Base-by-base conservation (phyloP, 2,888 invertebrate species). In the Gymnosoma rotundatum region DNA sequence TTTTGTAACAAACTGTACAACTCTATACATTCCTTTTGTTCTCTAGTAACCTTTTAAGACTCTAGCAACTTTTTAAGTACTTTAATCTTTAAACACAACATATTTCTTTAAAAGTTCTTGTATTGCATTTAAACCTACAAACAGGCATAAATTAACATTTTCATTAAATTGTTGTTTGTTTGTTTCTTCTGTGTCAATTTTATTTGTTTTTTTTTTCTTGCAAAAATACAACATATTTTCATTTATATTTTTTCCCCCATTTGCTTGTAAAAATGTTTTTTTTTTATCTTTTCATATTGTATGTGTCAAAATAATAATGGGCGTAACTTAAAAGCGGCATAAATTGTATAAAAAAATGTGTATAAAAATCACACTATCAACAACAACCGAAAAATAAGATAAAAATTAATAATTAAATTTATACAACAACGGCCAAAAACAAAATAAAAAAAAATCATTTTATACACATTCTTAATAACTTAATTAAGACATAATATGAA, bases 261-360 rank as follows among this genome's bases (percentile, higher is more conserved):
- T 42, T 42, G 38, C 7, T 25, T 25, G 25, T 25, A 25, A 32
- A 48, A 48, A 48, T 16, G 16, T n/a, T 32, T 45, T 61, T 42
- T 50, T 63, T 63, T 56, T 38, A 81, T 54, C 61, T 81, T 69
- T 74, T 18, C 12, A 45, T 58, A 38, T 69, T 75, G 54, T 58
- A 38, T 76, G n/a, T 75, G 70, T 81, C 69, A 82, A 76, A 82
- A 70, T 70, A 63, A 64, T 42, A 83, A 83, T 75, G 85, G 85
- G 85, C 78, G 85, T 85, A 75, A 83, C 75, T 38, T 83, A 50
- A 72, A 83, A 76, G 79, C 79, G 83, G 66, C 73, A 81, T 84
- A 78, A 79, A 73, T 73, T 52, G 58, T 78, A 32, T 72, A 66
- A 83, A 38, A 42, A 18, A 25, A 63, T 72, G 50, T 83, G 73